Base-by-base conservation (phyloP, 2,113 vertebrate species). In the Scomber japonicus region DNA sequence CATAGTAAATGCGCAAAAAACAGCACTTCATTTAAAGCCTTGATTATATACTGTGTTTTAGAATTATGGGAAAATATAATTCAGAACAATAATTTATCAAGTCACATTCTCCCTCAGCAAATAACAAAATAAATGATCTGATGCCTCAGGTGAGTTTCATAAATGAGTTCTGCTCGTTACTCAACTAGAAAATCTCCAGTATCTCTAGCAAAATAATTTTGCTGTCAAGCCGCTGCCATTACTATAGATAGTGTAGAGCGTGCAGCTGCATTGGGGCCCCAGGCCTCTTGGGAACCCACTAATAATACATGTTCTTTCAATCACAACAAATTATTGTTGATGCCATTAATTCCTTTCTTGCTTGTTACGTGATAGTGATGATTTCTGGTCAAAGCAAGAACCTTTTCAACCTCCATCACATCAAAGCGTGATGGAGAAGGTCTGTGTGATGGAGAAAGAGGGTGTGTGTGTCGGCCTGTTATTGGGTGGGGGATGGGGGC, bases 251-350 rank as follows among this genome's bases (percentile, higher is more conserved):
- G 80, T 35, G 66, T 24, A 54, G 67, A 27, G 45, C 11, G 48
- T 51, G 60, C 84, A 85, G 90, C 85, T 80, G 55, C 63, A 83
- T 30, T 0, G 44, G 66, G 73, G 57, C 66, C 61, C 65, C 62
- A 3, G 62, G 79, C 51, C 89, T 75, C 84, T 51, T 1, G 61
- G 85, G 84, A 81, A 40, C 60, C 70, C 56, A 60, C 71, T 91
- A 91, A 91, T 86, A 81, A 85, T 75, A 87, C 76, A 78, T 85
- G 88, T 78, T 75, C 81, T 80, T 77, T 84, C 75, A 80, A 13
- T 88, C 84, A 56, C 69, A 85, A 76, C 80, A 81, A 57, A 84
- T 87, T 81, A 79, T 76, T 88, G 50, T 11, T 80, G 85, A 30
- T 57, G 73, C 46, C 61, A 54, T 63, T 13, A 5, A 40, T 62